These are phyloP conservation scores for Aramus guarauna DNA, from an alignment of 2,113 vertebrate genomes.

Conservation along the genomic window DNA sequence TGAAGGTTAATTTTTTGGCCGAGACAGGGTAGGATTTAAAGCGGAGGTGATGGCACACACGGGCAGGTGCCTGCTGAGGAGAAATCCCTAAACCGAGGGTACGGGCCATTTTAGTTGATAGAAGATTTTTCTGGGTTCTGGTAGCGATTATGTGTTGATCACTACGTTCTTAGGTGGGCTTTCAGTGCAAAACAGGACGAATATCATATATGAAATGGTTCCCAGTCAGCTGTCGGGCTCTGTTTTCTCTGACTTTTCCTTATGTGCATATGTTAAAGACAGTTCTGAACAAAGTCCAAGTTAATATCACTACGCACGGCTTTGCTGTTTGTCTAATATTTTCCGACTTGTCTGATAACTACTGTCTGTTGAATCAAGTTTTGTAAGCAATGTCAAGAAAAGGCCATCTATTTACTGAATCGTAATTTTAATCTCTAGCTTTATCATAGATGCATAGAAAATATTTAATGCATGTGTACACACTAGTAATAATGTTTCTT, in stretches of 20 bases:
- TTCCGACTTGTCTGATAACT: not conserved
- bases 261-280: not conserved
- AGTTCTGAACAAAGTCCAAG: not conserved
- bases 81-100: not conserved
- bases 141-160: not conserved
- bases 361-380: not conserved
- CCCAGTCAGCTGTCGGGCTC: not conserved
- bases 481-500: not conserved
- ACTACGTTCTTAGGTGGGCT: not conserved
- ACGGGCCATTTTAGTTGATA: not conserved
- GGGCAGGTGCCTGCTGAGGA: not conserved
- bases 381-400: not conserved
- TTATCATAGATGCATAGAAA: not conserved
- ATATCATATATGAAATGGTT: not conserved
- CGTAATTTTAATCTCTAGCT: not conserved
- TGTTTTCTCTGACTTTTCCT: not conserved
- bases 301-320: too few relatives aligned
- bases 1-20: not conserved
- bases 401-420: not conserved
- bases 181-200: not conserved
- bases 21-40: not conserved
- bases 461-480: too few relatives aligned
- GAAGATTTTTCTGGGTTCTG: not conserved
- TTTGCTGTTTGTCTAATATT: too few relatives aligned
- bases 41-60: not conserved